Evolutionary conservation across 2,113 vertebrate species (phyloP).

Genomic region (Cheilinus undulatus): DNA sequence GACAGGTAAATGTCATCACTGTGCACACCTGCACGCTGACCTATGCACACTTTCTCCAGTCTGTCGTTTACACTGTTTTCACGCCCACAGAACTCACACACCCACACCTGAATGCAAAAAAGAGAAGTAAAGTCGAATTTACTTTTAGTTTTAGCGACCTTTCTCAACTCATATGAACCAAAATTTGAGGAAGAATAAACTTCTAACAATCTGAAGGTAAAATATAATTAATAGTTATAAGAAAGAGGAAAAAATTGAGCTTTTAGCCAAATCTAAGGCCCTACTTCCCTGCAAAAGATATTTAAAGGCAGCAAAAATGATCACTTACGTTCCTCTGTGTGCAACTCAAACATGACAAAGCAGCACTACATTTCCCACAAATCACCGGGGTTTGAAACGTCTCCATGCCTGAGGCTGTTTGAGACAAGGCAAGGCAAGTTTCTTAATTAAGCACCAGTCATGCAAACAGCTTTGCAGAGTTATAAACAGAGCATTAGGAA

Average conservation of each 20-base stretch:
- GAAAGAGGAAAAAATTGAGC: too few species aligned
- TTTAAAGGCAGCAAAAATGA: fast-evolving
- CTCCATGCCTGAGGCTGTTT: conserved; percentile 55
- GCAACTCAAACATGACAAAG: conserved; percentile 72
- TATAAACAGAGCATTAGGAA: too few species aligned
- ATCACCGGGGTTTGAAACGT: conserved; percentile 66
- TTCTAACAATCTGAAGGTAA: too few species aligned
- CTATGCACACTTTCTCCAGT: conserved; percentile 12
- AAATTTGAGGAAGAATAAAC: too few species aligned
- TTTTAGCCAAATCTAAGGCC: too few species aligned
- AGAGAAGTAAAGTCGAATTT: background rate
- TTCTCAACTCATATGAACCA: too few species aligned
- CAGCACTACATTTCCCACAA: conserved; percentile 77
- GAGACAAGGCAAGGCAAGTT: background rate
- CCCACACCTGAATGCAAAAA: conserved; percentile 75
- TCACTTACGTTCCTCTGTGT: conserved; percentile 65
- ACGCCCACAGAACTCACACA: conserved; percentile 80
- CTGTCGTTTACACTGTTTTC: conserved; percentile 41
- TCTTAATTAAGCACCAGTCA: background rate
- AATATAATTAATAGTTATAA: too few species aligned
- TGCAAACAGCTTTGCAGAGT: background rate
- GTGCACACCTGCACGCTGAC: conserved; percentile 44
- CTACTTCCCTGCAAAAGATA: background rate
- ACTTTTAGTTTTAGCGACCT: too few species aligned
- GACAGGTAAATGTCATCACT: conserved; percentile 76